Evolutionary conservation across 2,797 vertebrate genomes (phyloP).

Genomic region (Gadopsis bispinosus): DNA sequence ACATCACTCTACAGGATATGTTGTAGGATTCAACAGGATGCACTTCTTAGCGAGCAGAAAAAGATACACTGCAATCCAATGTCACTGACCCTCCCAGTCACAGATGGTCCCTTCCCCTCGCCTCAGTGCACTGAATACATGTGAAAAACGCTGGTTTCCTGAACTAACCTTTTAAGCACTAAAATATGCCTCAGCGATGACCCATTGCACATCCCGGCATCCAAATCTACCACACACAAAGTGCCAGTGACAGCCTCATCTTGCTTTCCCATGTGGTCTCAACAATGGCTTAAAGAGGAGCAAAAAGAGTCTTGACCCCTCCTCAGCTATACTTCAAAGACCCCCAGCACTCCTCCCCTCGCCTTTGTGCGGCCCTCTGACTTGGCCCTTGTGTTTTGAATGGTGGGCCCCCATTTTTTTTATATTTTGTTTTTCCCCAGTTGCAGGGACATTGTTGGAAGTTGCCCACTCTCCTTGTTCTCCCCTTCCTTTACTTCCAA

Average conservation of each 20-base stretch:
- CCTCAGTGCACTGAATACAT: slow-evolving; percentile 33
- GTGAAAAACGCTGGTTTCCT: slow-evolving; percentile 30
- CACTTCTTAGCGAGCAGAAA: slow-evolving; percentile 47
- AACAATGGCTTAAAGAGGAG: slow-evolving; percentile 71
- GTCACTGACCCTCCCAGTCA: slow-evolving; percentile 49
- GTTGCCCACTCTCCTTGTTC: slow-evolving; percentile 56
- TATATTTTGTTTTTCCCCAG: slow-evolving; percentile 57
- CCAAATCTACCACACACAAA: slow-evolving; percentile 73
- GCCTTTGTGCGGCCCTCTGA: slow-evolving; percentile 82
- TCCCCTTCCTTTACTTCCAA: slow-evolving; percentile 66
- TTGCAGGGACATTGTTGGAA: slow-evolving; percentile 60
- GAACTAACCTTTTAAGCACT: slow-evolving; percentile 41
- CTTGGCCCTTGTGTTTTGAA: slow-evolving; percentile 75
- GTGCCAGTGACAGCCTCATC: slow-evolving; percentile 70
- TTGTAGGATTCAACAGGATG: slow-evolving; percentile 52
- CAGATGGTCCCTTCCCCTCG: slow-evolving; percentile 52
- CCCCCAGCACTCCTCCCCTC: slow-evolving; percentile 70
- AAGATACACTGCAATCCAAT: slow-evolving; percentile 61
- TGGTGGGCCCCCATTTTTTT: slow-evolving; percentile 61
- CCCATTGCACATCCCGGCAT: slow-evolving; percentile 39
- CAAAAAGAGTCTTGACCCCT: slow-evolving; percentile 72
- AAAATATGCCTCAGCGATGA: slow-evolving; percentile 65
- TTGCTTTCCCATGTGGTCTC: slow-evolving; percentile 77
- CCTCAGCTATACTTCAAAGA: slow-evolving; percentile 76
- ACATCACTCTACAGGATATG: slow-evolving; percentile 6